A percentile compares a stretch with the other conserved stretches of the same genome.
These are phyloP conservation scores for Dendrolimus kikuchii DNA, from an alignment of 1,140 invertebrate genomes.

Conservation along the genomic window DNA sequence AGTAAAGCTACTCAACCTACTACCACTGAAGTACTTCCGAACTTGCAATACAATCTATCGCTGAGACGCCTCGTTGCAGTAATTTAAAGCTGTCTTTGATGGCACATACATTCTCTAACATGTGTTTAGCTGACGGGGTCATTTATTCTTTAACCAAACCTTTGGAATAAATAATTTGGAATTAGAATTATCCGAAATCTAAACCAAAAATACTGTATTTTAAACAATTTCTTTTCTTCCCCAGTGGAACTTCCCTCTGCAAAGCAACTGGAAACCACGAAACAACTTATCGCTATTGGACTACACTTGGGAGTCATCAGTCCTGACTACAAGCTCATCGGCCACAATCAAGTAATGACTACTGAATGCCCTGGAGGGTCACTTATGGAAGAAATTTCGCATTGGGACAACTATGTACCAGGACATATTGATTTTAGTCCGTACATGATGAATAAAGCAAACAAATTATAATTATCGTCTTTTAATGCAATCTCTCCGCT, in stretches of 20 bases:
- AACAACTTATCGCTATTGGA: constrained; percentile 76
- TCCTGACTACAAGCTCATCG: constrained; percentile 76
- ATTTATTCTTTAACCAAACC: too few relatives aligned
- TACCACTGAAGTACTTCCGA: too few relatives aligned
- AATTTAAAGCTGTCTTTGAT: too few relatives aligned
- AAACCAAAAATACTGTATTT: neutral
- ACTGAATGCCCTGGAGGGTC: constrained; percentile 81
- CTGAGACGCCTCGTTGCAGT: too few relatives aligned
- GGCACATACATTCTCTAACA: too few relatives aligned
- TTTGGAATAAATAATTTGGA: too few relatives aligned
- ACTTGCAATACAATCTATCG: too few relatives aligned
- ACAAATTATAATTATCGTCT: constrained; percentile 7
- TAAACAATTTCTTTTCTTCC: constrained; percentile 14
- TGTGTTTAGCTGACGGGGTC: too few relatives aligned
- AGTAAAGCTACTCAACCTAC: too few relatives aligned
- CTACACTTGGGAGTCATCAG: constrained; percentile 73
- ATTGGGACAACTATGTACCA: constrained; percentile 73
- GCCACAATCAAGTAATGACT: constrained; percentile 77
- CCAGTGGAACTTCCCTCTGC: constrained; percentile 74
- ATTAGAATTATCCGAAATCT: too few relatives aligned
- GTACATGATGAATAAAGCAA: constrained; percentile 4
- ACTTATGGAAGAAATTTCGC: constrained; percentile 75
- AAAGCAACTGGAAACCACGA: constrained; percentile 74
- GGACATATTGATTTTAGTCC: constrained; percentile 8
- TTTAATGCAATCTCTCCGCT: neutral